These are phyloP conservation scores for Helobdella robusta DNA, from an alignment of 2,888 invertebrate genomes.

Conservation along the genomic window DNA sequence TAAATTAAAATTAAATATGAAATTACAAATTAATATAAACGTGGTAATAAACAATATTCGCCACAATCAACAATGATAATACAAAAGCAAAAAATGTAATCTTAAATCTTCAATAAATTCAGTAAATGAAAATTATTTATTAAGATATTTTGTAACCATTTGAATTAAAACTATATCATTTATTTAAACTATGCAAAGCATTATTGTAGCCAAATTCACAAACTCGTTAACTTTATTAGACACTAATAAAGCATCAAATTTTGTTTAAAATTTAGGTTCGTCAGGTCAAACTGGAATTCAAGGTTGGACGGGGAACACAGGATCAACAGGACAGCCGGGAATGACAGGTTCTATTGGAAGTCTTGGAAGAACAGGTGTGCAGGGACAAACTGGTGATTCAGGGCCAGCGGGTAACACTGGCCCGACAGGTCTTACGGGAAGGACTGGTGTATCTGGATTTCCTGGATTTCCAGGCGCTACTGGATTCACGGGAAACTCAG, in stretches of 20 bases:
- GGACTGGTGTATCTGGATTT: constrained; percentile 17
- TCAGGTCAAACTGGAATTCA: constrained; percentile 26
- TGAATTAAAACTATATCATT: too few relatives aligned
- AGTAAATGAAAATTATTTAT: too few relatives aligned
- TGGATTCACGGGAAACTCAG: constrained; percentile 20
- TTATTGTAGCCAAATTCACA: too few relatives aligned
- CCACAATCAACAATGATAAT: too few relatives aligned
- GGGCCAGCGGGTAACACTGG: constrained; percentile 25
- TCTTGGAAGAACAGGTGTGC: constrained; percentile 22
- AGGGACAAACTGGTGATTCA: constrained; percentile 20
- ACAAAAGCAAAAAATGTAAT: too few relatives aligned
- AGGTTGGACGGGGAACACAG: constrained; percentile 27
- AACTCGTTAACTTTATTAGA: constrained; percentile 18
- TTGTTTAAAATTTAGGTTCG: constrained; percentile 23
- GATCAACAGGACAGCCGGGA: constrained; percentile 19
- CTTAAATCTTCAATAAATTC: too few relatives aligned
- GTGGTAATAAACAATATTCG: too few relatives aligned
- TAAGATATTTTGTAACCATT: too few relatives aligned
- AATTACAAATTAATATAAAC: too few relatives aligned
- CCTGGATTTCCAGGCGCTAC: constrained; percentile 19
- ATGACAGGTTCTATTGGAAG: constrained; percentile 23
- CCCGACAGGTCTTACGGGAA: constrained; percentile 17
- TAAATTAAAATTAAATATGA: too few relatives aligned
- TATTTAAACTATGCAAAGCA: too few relatives aligned
- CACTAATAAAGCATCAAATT: constrained; percentile 20